Percentiles rank a stretch among this genome's conserved stretches.
Evolutionary conservation across 2,113 vertebrate species (phyloP).

Genomic region (Plestiodon gilberti): DNA sequence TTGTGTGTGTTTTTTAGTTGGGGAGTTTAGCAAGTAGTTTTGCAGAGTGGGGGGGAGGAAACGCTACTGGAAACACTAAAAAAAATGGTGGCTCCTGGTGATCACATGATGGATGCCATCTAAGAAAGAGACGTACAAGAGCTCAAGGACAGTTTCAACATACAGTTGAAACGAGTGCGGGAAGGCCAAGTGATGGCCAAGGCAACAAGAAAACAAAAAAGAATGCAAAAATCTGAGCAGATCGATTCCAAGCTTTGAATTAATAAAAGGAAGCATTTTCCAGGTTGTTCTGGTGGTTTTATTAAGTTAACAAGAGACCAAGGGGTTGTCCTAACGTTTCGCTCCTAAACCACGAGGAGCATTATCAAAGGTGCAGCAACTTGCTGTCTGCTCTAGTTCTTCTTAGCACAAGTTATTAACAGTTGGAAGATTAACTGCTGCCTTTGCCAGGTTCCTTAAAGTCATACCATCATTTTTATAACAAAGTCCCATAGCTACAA

Average conservation of each 20-base stretch:
- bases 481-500: too few relatives aligned
- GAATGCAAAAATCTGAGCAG: background rate
- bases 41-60: background rate
- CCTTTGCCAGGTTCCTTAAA: too few relatives aligned
- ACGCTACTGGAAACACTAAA: background rate
- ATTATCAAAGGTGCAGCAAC: too few relatives aligned
- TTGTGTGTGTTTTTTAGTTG: background rate
- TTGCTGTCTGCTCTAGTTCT: too few relatives aligned
- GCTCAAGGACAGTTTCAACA: background rate
- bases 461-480: too few relatives aligned
- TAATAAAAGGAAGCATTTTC: too few relatives aligned
- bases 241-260: background rate
- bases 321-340: too few relatives aligned
- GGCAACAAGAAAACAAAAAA: slow-evolving; percentile 8
- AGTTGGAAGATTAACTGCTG: too few relatives aligned
- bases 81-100: background rate
- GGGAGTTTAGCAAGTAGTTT: background rate
- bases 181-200: background rate
- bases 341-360: too few relatives aligned
- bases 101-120: too few relatives aligned
- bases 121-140: background rate
- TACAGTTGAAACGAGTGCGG: background rate
- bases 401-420: too few relatives aligned
- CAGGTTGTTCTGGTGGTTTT: background rate
- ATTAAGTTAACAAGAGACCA: too few relatives aligned